phyloP scores from a whole-genome alignment of 2,888 invertebrate genomes.

The Fragum fragum region DNA sequence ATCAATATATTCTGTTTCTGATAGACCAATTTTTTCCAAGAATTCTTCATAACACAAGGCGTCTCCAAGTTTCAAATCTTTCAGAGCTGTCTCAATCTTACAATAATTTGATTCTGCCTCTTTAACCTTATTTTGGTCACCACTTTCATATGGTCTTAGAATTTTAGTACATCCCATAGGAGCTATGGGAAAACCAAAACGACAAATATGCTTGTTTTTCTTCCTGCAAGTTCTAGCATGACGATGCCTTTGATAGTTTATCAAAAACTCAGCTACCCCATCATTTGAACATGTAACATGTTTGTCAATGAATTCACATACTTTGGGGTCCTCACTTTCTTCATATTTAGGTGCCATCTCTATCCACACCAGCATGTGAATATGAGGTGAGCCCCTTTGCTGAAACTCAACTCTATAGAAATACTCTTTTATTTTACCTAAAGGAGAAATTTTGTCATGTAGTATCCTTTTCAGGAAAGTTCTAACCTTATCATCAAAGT shows the following conservation, averaged over 20 bases:
- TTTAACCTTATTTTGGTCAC: too few relatives aligned
- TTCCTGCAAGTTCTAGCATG: constrained; percentile 62
- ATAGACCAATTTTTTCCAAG: too few relatives aligned
- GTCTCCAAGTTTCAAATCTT: too few relatives aligned
- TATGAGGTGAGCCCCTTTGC: constrained; percentile 64
- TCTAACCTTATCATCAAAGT: constrained; percentile 61
- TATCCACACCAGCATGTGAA: constrained; percentile 56
- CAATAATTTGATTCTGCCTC: too few relatives aligned
- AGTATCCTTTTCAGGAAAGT: constrained; percentile 51
- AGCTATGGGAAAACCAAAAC: constrained; percentile 66
- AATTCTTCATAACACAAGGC: too few relatives aligned
- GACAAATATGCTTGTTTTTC: constrained; percentile 53
- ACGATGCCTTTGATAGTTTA: constrained; percentile 56
- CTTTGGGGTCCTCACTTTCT: too few relatives aligned
- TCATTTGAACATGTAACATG: constrained; percentile 59
- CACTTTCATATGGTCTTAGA: constrained; percentile 48
- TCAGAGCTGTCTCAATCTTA: too few relatives aligned
- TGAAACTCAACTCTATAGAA: constrained; percentile 69
- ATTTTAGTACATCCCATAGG: constrained; percentile 63
- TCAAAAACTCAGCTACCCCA: constrained; percentile 31
- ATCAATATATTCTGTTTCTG: too few relatives aligned
- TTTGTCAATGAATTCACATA: constrained; percentile 67
- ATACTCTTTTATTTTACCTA: constrained; percentile 62
- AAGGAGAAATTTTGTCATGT: constrained; percentile 41
- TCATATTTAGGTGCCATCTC: constrained; percentile 52